Conservation (phyloP, 2,113 vertebrate genomes). For the Calidris pugnax region DNA sequence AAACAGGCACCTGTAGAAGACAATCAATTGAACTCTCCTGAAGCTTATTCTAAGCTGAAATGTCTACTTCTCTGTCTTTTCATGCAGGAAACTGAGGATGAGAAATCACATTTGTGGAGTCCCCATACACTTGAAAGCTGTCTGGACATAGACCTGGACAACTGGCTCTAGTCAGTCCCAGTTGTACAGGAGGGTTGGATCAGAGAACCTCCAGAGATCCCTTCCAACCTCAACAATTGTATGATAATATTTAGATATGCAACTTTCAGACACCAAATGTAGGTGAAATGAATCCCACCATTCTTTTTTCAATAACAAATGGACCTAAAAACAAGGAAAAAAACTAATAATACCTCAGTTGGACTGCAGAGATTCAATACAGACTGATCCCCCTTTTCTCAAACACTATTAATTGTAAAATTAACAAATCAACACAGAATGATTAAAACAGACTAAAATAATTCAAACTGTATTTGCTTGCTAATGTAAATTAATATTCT, state of each 20-base stretch:
- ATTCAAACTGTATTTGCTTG: background rate
- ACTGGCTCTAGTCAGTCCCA: accelerated
- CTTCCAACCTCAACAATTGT: background rate
- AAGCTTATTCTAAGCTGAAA: background rate
- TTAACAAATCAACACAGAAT: background rate
- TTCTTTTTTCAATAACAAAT: background rate
- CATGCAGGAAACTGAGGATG: background rate
- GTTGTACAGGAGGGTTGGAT: background rate
- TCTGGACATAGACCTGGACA: background rate
- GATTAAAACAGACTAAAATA: background rate
- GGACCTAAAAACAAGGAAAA: background rate
- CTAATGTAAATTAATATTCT: background rate
- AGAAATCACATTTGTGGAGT: background rate
- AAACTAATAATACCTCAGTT: background rate
- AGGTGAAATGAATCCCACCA: background rate
- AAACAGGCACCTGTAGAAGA: background rate
- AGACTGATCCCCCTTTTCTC: background rate
- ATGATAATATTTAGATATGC: background rate
- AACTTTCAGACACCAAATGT: background rate
- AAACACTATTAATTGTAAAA: background rate
- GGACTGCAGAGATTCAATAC: background rate
- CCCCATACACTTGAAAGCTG: background rate
- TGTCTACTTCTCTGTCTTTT: background rate
- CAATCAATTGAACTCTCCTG: background rate
- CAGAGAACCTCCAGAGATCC: background rate